Conservation (phyloP, 2,888 invertebrate genomes). For the Netelia inedita region DNA sequence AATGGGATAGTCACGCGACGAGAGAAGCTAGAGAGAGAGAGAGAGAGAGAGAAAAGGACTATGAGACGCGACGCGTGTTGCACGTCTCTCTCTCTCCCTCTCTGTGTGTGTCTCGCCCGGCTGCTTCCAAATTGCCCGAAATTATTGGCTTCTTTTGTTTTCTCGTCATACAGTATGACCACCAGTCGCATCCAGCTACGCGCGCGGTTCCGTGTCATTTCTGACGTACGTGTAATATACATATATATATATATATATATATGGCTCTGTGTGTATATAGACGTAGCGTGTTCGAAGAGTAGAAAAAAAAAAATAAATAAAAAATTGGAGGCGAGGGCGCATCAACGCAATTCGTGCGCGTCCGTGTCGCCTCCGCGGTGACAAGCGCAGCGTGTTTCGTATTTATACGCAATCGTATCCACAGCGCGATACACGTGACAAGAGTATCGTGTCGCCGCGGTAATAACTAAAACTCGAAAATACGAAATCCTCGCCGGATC, state of each 20-base stretch:
- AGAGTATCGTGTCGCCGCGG: not conserved
- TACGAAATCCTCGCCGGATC: slow-evolving; percentile 11
- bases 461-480: slow-evolving; percentile 20
- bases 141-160: slow-evolving; percentile 85
- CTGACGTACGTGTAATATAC: slow-evolving; percentile 68
- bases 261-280: slow-evolving; percentile 1
- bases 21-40: slow-evolving; percentile 47
- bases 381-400: slow-evolving; percentile 48
- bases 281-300: slow-evolving; percentile 9
- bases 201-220: slow-evolving; percentile 81
- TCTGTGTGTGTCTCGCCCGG: slow-evolving; percentile 81
- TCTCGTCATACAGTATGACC: slow-evolving; percentile 80
- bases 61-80: slow-evolving; percentile 67
- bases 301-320: slow-evolving; percentile 9
- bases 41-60: slow-evolving; percentile 58
- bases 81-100: not conserved
- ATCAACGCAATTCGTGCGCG: slow-evolving; percentile 66
- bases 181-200: slow-evolving; percentile 72
- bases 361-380: slow-evolving; percentile 61
- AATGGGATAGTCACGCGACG: slow-evolving; percentile 67
- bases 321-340: slow-evolving; percentile 18
- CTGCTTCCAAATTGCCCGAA: slow-evolving; percentile 84
- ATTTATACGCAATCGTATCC: slow-evolving; percentile 10
- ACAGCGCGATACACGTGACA: not conserved
- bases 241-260: slow-evolving; percentile 26